Conservation (phyloP, 2,797 vertebrate species). For the Chaunax sp. region DNA sequence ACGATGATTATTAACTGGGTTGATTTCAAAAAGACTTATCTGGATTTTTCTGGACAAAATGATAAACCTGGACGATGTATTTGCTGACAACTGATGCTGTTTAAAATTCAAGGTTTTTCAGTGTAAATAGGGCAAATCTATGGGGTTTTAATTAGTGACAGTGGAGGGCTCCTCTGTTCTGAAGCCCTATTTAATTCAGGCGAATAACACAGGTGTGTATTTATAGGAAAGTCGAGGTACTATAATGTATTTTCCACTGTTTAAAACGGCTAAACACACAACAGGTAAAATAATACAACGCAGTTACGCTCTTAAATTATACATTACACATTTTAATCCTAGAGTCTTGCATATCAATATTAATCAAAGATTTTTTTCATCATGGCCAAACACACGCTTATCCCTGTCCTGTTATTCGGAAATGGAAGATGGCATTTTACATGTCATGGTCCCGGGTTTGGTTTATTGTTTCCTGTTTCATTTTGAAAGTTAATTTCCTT, state of each 20-base stretch:
- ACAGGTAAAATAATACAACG: not conserved
- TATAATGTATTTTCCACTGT: not conserved
- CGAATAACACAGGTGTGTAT: conserved; percentile 8
- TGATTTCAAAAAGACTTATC: not conserved
- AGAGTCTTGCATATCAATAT: too few relatives aligned
- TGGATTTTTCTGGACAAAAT: conserved; percentile 6
- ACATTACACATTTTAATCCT: too few relatives aligned
- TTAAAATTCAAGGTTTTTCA: conserved; percentile 14
- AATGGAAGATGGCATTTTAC: too few relatives aligned
- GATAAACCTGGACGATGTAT: conserved; percentile 5
- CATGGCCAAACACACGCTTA: too few relatives aligned
- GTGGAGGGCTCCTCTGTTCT: conserved; percentile 3
- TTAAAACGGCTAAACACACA: not conserved
- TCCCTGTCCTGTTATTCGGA: too few relatives aligned
- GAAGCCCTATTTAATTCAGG: conserved; percentile 22
- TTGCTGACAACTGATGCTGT: conserved; percentile 8
- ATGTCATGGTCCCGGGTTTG: too few relatives aligned
- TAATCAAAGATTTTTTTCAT: too few relatives aligned
- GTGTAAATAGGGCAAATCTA: conserved; percentile 40
- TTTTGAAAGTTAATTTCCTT: too few relatives aligned
- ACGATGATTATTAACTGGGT: not conserved
- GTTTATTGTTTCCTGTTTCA: too few relatives aligned
- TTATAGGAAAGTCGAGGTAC: conserved; percentile 8
- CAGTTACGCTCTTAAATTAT: not conserved
- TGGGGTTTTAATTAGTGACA: conserved; percentile 32